Conservation (phyloP, 2,888 invertebrate genomes). For the Pediacus dermestoides region DNA sequence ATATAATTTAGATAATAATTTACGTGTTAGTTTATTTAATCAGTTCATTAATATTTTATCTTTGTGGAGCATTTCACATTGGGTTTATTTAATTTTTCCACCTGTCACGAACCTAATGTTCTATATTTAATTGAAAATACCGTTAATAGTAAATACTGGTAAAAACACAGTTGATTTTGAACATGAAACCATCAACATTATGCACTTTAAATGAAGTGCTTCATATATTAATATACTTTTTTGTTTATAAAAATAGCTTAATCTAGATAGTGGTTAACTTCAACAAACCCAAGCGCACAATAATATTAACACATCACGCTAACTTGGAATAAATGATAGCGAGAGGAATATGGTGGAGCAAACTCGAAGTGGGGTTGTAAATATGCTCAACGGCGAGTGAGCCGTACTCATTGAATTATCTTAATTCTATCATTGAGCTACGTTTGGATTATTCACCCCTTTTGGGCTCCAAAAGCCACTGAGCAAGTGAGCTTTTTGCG, state of each 20-base stretch:
- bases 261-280: no score
- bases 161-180: conserved; percentile 3
- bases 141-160: conserved; percentile 5
- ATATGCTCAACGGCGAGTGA: no score
- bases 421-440: no score
- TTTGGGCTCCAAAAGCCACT: no score
- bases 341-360: no score
- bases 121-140: conserved; percentile 5
- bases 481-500: no score
- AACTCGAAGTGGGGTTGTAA: no score
- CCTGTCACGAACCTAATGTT: conserved; percentile 6
- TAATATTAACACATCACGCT: conserved; percentile 34
- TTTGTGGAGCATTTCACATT: background rate
- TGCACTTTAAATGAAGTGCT: conserved; percentile 3
- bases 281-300: no score
- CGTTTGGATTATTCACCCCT: no score
- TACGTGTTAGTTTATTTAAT: conserved; percentile 3
- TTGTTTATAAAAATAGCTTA: no score
- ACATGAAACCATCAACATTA: conserved; percentile 5
- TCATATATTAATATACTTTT: conserved; percentile 1
- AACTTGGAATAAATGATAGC: conserved; percentile 29
- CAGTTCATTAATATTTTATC: conserved; percentile 2
- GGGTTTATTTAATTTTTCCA: no score
- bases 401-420: no score
- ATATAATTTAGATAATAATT: conserved; percentile 5